Base-by-base conservation (phyloP, 2,113 vertebrate species). In the Leptobrachium leishanense region DNA sequence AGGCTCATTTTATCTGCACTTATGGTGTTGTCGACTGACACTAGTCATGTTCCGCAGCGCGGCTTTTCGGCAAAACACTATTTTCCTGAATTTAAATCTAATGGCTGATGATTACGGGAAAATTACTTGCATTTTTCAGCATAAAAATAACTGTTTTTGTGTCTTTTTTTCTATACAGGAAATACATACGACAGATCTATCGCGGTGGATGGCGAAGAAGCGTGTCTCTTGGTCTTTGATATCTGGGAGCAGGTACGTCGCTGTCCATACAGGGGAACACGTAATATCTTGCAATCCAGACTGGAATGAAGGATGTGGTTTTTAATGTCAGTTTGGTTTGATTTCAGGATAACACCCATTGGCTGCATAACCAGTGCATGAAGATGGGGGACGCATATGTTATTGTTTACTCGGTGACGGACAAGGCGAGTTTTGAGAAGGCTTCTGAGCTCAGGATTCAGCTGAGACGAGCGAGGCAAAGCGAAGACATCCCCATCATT, bases 341-440 rank as follows among this genome's bases (percentile, higher is more conserved):
- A 13, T 77, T 20, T 88, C 67, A 99, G 98, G 96, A 97, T 84
- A 96, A 97, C 83, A 92, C 92, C 82, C 94, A 92, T 81, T 99
- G 97, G 97, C 90, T 98, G 71, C 95, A 96, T 75, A 94, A 96
- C 5, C 97, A 98, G 87, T 98, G 97, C 85, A 98, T 99, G 97
- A 94, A 95, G 83, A 96, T 98, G 96, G 98, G 97, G 74, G 98
- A 99, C 42, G 98, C 97, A 42, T 99, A 98, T 65, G 95, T 99
- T 86, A 99, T 99, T 2, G 98, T 99, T 2, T 99, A 99, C 84
- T 99, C 98, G 0, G 96, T 99, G 83, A 99, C 98, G 0, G 98
- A 99, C 90, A 98, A 98, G 85, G 93, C 94, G 10, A 99, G 97
- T 86, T 99, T 99, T 2, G 98, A 99, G 88, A 99, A 98, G 82